Base-by-base conservation (phyloP, 2,113 vertebrate species). In the Notothenia rossii region DNA sequence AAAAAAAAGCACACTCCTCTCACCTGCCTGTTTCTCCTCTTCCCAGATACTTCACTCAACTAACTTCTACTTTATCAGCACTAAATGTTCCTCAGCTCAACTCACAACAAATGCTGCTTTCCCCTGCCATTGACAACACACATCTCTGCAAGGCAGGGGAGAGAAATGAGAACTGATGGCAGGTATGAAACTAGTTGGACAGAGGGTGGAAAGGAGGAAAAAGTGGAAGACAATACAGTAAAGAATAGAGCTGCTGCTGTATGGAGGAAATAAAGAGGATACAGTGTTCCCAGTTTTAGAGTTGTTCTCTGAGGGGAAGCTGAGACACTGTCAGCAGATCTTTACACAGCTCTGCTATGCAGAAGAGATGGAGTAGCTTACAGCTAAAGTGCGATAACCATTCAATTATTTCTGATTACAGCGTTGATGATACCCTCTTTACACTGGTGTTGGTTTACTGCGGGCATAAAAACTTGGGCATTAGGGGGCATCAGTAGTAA, bases 281-380 rank as follows among this genome's bases (percentile, higher is more conserved):
- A 50, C 45, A 70, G 49, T 60, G 67, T 67, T 67, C 59, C 56
- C 60, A 43, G 64, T 81, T 89, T 68, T 78, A 75, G 67, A 56
- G 75, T 69, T 82, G 84, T 60, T 94, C 93, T 94, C 94, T 7
- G 66, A 93, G 91, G 94, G 86, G 63, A 88, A 82, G 61, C 48
- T 59, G 59, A 46, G 61, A 58, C 68, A 43, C 54, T 92, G 91
- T 95, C 94, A 95, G 95, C 94, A 93, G 91, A 90, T 81, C 76
- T 78, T 86, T 82, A 71, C 54, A 75, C 61, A 77, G 70, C 51
- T 53, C 46, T 20, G 69, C 77, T 29, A 51, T 54, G 53, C 33
- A 43, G 48, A 36, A 63, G 18, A 60, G 25, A 78, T 25, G 75
- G 79, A 86, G 75, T 51, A 68, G 40, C 64, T 67, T 46, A 36